phyloP scores from a whole-genome alignment of 2,797 vertebrate genomes.

The Crocodylus rhombifer region DNA sequence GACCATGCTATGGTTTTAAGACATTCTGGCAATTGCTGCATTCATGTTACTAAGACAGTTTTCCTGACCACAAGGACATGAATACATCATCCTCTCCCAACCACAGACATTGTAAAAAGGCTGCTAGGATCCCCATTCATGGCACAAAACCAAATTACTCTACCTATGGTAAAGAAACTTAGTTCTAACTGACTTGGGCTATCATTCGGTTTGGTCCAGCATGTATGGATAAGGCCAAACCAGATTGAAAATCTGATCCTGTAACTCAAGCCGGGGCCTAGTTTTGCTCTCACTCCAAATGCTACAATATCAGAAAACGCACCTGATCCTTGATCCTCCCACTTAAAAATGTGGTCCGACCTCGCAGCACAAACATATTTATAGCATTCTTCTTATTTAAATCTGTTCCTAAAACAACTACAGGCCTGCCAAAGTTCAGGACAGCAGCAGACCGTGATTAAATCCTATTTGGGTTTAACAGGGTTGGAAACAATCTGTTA shows the following conservation, averaged over 20 bases:
- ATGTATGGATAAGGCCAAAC: not conserved
- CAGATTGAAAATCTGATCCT: not conserved
- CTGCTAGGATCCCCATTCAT: not conserved
- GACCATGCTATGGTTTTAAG: not conserved
- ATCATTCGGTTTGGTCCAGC: not conserved
- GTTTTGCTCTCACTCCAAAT: no score
- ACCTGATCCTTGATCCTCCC: not conserved
- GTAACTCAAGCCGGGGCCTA: no score
- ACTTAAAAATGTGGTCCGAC: not conserved
- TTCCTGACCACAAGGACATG: not conserved
- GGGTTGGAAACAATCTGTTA: not conserved
- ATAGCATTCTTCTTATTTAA: not conserved
- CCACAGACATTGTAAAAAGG: not conserved
- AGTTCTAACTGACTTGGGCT: not conserved
- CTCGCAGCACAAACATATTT: not conserved
- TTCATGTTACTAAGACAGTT: not conserved
- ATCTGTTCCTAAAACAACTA: not conserved
- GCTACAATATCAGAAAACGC: not conserved
- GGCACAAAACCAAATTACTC: not conserved
- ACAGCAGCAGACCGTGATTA: not conserved
- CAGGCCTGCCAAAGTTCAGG: not conserved
- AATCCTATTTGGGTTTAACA: not conserved
- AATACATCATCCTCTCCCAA: not conserved
- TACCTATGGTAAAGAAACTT: not conserved
- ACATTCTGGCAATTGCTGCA: not conserved